Conservation (phyloP, 2,797 vertebrate species). For the Falco columbarius region DNA sequence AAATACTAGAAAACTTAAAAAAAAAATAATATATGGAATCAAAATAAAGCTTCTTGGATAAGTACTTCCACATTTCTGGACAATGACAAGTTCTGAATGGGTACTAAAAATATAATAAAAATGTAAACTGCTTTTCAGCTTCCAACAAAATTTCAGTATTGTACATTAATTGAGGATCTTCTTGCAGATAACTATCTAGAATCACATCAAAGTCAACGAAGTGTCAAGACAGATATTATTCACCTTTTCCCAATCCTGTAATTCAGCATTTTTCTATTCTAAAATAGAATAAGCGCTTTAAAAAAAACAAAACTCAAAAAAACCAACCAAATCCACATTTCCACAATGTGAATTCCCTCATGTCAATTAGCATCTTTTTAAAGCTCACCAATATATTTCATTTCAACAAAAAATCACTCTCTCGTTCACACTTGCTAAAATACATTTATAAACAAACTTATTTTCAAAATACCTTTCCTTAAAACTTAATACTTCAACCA, state of each 20-base stretch:
- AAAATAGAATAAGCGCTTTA: neutral
- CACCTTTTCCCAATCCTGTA: neutral
- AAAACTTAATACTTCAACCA: neutral
- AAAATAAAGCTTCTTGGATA: neutral
- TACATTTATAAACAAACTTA: neutral
- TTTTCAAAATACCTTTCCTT: neutral
- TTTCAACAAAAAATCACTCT: neutral
- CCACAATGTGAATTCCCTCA: neutral
- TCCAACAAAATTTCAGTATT: neutral
- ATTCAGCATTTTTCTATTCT: neutral
- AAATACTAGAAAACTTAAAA: neutral
- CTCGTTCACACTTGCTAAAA: neutral
- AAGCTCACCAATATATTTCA: neutral
- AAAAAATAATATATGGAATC: neutral
- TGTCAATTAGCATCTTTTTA: neutral
- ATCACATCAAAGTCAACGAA: neutral
- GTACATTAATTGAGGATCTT: neutral
- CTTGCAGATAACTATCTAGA: neutral
- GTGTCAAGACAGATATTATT: neutral
- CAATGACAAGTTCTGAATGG: neutral
- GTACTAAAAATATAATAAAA: neutral
- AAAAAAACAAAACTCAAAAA: neutral
- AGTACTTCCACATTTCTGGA: neutral
- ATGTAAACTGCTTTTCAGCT: neutral
- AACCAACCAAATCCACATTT: neutral